Evolutionary conservation across 64 coral and sea anemone species (phyloP).

Genomic region (Pachyseris speciosa): DNA sequence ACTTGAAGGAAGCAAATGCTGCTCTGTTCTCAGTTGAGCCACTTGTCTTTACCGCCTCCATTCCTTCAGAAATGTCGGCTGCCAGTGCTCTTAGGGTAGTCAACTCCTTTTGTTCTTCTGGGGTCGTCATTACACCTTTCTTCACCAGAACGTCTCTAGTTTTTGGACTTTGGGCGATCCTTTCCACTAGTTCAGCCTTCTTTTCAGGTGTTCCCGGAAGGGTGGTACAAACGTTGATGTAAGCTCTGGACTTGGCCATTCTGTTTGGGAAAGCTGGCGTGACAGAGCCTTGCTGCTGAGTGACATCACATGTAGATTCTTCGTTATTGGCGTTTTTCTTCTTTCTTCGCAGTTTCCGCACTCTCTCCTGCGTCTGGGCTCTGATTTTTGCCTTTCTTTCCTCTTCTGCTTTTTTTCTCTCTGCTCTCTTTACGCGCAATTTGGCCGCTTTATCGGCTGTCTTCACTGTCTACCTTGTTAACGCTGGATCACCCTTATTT

Average conservation of each 20-base stretch:
- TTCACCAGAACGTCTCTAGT: not conserved
- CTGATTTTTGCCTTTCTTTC: not conserved
- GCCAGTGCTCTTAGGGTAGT: not conserved
- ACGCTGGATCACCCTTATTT: too few species aligned
- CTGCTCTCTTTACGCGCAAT: constrained; percentile 2
- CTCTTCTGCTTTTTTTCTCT: not conserved
- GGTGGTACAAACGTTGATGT: not conserved
- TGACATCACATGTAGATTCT: not conserved
- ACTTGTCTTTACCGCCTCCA: not conserved
- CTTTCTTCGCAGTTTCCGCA: constrained; percentile 28
- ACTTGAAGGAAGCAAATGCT: constrained; percentile 1
- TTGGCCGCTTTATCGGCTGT: not conserved
- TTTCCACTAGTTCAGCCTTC: constrained; percentile 2
- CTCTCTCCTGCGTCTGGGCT: constrained; percentile 34
- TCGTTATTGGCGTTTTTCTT: constrained; percentile 17
- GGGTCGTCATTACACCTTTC: not conserved
- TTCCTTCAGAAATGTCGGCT: not conserved
- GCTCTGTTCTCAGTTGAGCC: not conserved
- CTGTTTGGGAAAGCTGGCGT: not conserved
- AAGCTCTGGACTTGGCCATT: constrained; percentile 13
- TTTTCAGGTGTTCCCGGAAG: constrained; percentile 11
- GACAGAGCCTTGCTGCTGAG: not conserved
- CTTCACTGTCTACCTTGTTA: too few species aligned
- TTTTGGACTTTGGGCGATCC: not conserved
- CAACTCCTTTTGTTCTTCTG: constrained; percentile 39